Percentiles rank a stretch among this genome's conserved stretches.
phyloP scores from a whole-genome alignment of 2,113 vertebrate species.

The Mobula birostris region DNA sequence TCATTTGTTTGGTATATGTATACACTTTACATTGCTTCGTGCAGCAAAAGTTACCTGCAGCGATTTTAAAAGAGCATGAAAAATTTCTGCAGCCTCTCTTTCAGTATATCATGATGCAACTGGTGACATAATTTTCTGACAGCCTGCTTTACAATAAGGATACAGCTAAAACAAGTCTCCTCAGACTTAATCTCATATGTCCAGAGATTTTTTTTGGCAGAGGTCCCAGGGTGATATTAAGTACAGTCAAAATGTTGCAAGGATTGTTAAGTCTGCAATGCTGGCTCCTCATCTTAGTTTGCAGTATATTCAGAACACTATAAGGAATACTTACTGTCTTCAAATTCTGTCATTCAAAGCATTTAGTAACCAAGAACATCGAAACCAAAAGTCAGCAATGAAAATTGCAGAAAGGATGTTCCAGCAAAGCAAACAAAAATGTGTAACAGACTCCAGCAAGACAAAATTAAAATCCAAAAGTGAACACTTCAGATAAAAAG shows the following conservation, averaged over 20 bases:
- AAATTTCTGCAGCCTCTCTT: not conserved
- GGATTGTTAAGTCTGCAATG: not conserved
- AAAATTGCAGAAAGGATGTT: not conserved
- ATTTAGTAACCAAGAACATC: not conserved
- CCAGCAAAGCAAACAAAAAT: not conserved
- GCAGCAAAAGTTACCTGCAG: not conserved
- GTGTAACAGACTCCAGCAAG: not conserved
- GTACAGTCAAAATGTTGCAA: not conserved
- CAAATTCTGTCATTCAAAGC: not conserved
- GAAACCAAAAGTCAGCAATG: not conserved
- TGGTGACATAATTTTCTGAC: not conserved
- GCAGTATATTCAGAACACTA: not conserved
- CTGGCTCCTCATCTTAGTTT: not conserved
- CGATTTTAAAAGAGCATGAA: not conserved
- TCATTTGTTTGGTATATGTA: not conserved
- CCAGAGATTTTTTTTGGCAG: not conserved
- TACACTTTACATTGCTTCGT: not conserved
- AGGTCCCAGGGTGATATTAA: not conserved
- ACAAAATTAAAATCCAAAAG: not conserved
- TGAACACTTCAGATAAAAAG: not conserved
- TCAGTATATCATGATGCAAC: not conserved
- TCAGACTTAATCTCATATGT: not conserved
- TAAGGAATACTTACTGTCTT: not conserved
- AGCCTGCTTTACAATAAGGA: not conserved
- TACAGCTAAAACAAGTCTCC: not conserved